A percentile compares a stretch with the other conserved stretches of the same genome.
These are phyloP conservation scores for Troides helena DNA, from an alignment of 2,888 invertebrate species.

Conservation along the genomic window DNA sequence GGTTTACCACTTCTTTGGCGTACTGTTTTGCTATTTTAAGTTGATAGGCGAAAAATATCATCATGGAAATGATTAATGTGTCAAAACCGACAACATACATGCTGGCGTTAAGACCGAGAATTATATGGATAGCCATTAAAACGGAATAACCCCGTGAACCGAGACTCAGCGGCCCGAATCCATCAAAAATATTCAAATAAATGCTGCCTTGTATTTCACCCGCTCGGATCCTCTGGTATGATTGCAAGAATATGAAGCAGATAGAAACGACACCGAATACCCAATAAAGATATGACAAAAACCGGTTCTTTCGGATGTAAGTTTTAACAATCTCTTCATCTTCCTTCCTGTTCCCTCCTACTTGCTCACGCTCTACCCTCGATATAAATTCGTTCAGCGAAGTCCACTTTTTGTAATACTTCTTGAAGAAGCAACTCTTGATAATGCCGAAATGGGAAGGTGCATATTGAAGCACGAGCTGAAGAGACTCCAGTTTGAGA, in stretches of 20 bases:
- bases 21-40: conserved; percentile 48
- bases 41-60: conserved; percentile 64
- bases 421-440: conserved; percentile 52
- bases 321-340: conserved; percentile 38
- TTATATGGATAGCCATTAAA: conserved; percentile 52
- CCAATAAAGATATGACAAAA: conserved; percentile 56
- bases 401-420: conserved; percentile 50
- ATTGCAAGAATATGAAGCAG: conserved; percentile 51
- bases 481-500: conserved; percentile 43
- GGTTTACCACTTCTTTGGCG: conserved; percentile 42
- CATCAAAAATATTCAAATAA: conserved; percentile 55
- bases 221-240: conserved; percentile 51
- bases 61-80: conserved; percentile 51
- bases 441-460: conserved; percentile 60
- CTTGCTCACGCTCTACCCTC: conserved; percentile 45
- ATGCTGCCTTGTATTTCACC: conserved; percentile 48
- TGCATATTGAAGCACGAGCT: conserved; percentile 52
- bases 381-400: conserved; percentile 52
- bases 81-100: conserved; percentile 59
- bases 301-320: conserved; percentile 49
- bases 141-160: conserved; percentile 57
- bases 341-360: conserved; percentile 36
- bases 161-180: conserved; percentile 49
- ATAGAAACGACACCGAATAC: conserved; percentile 51
- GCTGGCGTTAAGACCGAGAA: conserved; percentile 51